These are phyloP conservation scores for Erannis defoliaria DNA, from an alignment of 2,888 invertebrate species.

Conservation along the genomic window DNA sequence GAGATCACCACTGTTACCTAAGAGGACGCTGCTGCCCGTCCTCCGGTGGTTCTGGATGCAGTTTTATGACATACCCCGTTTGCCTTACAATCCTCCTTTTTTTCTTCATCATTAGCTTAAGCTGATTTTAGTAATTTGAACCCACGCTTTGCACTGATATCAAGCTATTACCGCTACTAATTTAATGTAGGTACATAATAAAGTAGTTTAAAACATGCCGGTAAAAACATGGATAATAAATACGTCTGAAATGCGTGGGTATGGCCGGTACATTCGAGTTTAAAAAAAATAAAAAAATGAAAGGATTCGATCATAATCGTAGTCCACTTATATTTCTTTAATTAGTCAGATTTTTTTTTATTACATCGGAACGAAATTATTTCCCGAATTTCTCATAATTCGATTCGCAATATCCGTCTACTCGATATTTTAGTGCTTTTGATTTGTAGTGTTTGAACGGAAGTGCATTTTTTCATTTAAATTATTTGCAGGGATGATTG, in stretches of 20 bases:
- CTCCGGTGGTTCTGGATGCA: too few species aligned
- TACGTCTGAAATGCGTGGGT: neutral
- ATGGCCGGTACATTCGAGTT: slow-evolving; percentile 7
- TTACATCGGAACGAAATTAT: neutral
- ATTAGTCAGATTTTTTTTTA: neutral
- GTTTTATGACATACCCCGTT: too few species aligned
- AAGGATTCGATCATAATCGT: slow-evolving; percentile 12
- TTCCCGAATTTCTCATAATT: neutral
- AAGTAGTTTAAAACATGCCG: too few species aligned
- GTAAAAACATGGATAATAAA: too few species aligned
- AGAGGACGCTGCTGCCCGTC: too few species aligned
- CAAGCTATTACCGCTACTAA: too few species aligned
- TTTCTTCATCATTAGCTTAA: too few species aligned
- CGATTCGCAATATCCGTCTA: neutral
- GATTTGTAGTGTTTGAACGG: neutral
- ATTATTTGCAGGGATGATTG: neutral
- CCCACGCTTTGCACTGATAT: too few species aligned
- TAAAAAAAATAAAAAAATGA: neutral
- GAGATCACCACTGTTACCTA: too few species aligned
- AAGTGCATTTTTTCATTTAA: neutral
- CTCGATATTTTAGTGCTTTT: neutral
- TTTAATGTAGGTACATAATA: too few species aligned
- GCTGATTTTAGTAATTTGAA: too few species aligned
- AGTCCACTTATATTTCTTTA: neutral
- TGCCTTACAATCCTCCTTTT: too few species aligned